Base-by-base conservation (phyloP, 2,113 vertebrate genomes). In the Anhinga rufa region DNA sequence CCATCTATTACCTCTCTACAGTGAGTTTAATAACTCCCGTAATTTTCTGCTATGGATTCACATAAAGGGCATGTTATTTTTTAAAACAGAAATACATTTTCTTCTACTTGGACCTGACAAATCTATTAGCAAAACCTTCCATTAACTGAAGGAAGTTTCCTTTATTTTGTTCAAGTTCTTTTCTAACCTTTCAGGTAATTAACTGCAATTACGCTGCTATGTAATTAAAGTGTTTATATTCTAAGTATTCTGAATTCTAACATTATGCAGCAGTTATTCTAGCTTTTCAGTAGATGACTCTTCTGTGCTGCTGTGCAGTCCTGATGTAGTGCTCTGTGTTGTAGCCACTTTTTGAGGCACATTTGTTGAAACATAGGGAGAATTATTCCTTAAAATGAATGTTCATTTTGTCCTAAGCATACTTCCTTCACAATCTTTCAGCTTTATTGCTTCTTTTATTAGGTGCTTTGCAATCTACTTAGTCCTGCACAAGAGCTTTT, bases 21-120 rank as follows among this genome's bases (percentile, higher is more conserved):
- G 62, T 52, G 91, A 92, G 36, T 90, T 96, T 94, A 96, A 68
- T 93, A 94, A 97, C 55, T 66, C 66, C 44, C 17, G 46, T 93
- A 82, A 76, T 96, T 97, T 97, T 93, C 96, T 17, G 32, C 94
- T 92, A 22, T 54, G 83, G 96, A 92, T 82, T 95, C 64, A 34
- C 32, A 70, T 36, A 90, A 93, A 96, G n/a, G 83, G 25, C 81
- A 48, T 29, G 52, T 70, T 91, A 64, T 90, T 97, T 97, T 95
- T 89, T 13, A 57, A 90, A 91, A 92, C 71, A 87, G 32, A 91
- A 95, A 71, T 61, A 55, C 31, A 22, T 96, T 88, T 81, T 93
- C 79, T 60, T 86, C 79, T 90, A 42, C 40, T 32, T 52, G 48
- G 69, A 51, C 70, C 57, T 93, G 55, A 88, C 74, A 90, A 64